Evolutionary conservation across 2,797 vertebrate genomes (phyloP).

Genomic region (Petrocephalus schoutedeni): DNA sequence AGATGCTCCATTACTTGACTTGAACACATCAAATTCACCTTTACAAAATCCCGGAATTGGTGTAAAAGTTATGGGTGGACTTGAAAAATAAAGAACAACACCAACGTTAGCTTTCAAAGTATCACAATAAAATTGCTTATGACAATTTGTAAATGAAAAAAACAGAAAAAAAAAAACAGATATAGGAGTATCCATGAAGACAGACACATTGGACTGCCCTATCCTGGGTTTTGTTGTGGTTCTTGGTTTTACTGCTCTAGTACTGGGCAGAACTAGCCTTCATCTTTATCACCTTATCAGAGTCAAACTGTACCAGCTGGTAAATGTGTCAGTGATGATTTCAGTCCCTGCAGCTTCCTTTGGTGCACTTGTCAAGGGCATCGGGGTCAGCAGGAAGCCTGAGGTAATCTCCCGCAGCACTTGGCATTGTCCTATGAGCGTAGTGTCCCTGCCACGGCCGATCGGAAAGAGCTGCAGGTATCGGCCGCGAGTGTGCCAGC

Average conservation of each 20-base stretch:
- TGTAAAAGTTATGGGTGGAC: neutral
- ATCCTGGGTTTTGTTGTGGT: neutral
- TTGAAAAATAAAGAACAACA: neutral
- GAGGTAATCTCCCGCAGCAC: neutral
- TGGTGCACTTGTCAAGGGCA: neutral
- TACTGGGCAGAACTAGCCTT: neutral
- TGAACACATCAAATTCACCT: neutral
- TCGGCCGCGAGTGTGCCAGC: neutral
- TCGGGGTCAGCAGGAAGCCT: neutral
- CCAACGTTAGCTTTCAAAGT: neutral
- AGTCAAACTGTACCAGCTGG: constrained; percentile 9
- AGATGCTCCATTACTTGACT: neutral
- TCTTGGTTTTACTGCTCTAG: neutral
- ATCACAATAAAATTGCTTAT: neutral
- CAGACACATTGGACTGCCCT: neutral
- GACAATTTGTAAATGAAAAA: neutral
- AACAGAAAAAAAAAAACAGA: neutral
- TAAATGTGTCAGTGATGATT: neutral
- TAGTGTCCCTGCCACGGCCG: neutral
- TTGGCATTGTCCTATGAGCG: neutral
- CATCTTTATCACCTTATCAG: neutral
- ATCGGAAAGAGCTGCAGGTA: neutral
- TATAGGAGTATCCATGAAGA: neutral
- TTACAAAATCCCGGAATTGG: neutral
- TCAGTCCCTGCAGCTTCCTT: neutral